Conservation (phyloP, 2,113 vertebrate genomes). For the Excalfactoria chinensis region DNA sequence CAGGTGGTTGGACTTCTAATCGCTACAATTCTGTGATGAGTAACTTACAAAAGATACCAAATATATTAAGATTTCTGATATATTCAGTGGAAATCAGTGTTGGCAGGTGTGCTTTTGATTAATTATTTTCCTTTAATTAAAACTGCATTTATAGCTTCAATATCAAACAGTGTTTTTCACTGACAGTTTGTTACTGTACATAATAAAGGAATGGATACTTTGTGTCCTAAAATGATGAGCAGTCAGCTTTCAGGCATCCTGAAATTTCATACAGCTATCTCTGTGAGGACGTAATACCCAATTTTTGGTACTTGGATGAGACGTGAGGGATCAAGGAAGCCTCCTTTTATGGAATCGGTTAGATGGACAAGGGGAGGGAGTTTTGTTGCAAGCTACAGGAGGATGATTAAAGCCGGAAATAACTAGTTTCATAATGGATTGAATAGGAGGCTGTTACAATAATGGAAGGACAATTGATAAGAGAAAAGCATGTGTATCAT, state of each 20-base stretch:
- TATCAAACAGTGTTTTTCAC: neutral
- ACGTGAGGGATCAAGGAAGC: neutral
- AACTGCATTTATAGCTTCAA: neutral
- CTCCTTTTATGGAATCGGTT: accelerated
- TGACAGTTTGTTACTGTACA: neutral
- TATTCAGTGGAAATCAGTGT: neutral
- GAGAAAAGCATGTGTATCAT: neutral
- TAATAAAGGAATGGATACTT: neutral
- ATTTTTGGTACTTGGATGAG: neutral
- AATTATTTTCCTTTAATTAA: neutral
- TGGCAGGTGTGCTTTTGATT: neutral
- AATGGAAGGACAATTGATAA: neutral
- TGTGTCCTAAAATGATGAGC: neutral
- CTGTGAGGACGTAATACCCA: neutral
- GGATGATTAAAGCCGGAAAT: neutral
- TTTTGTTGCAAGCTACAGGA: neutral
- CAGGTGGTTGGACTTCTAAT: too few relatives aligned
- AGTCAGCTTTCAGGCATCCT: neutral
- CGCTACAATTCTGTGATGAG: too few relatives aligned
- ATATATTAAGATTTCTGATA: neutral
- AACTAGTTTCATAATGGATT: neutral
- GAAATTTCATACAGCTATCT: neutral
- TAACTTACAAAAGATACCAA: neutral
- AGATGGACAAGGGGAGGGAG: neutral
- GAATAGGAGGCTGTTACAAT: neutral